Evolutionary conservation across 2,888 invertebrate genomes (phyloP).

Genomic region (Cantharis rustica): DNA sequence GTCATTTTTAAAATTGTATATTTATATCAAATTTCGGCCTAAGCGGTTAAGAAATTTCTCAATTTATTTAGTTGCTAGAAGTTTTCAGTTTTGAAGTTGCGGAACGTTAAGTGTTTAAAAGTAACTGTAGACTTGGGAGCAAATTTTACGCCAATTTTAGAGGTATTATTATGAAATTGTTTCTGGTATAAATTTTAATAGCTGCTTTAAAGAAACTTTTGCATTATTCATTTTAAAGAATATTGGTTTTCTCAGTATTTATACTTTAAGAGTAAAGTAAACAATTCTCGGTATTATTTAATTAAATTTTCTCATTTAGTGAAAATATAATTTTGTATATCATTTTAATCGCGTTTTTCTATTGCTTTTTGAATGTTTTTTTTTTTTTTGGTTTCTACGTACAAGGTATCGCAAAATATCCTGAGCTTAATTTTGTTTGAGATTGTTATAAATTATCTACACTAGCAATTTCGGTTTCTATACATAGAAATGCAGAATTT

Average conservation of each 20-base stretch:
- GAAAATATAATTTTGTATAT: background rate
- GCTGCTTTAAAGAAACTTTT: slow-evolving; percentile 6
- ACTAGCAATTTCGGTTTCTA: no score
- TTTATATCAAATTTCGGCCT: slow-evolving; percentile 16
- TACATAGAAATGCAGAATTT: no score
- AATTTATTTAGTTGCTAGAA: slow-evolving; percentile 11
- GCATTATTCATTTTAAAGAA: slow-evolving; percentile 20
- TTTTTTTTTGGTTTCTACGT: no score
- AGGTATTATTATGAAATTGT: slow-evolving; percentile 7
- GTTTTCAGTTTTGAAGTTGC: slow-evolving; percentile 7
- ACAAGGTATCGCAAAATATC: no score
- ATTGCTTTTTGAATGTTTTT: no score
- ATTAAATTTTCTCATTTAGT: background rate
- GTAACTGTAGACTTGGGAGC: slow-evolving; percentile 4
- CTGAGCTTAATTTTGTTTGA: no score
- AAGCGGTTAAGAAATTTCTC: slow-evolving; percentile 17
- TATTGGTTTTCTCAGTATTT: background rate
- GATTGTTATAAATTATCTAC: no score
- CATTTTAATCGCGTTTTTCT: no score
- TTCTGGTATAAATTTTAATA: slow-evolving; percentile 21
- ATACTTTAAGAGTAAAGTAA: background rate
- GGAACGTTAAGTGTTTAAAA: slow-evolving; percentile 4
- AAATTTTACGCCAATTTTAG: slow-evolving; percentile 3
- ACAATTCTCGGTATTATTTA: background rate
- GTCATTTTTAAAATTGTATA: slow-evolving; percentile 14